Conservation (phyloP, 2,888 invertebrate species). For the Plebejus melissa region DNA sequence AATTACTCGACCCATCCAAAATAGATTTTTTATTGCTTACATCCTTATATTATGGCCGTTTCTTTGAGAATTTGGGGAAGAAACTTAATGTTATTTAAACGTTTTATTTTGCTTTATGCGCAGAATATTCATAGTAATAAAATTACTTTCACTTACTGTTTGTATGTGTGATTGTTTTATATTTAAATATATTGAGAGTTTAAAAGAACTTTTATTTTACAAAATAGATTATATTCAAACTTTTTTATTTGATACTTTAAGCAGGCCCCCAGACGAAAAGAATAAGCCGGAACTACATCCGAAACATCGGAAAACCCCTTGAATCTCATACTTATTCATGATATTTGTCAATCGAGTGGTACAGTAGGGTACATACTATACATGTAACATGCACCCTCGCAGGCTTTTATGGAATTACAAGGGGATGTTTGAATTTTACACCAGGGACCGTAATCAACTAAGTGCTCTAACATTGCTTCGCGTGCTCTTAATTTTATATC, state of each 20-base stretch:
- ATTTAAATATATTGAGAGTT: no score
- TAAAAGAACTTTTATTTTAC: no score
- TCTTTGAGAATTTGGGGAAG: background rate
- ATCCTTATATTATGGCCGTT: background rate
- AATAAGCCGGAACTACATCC: background rate
- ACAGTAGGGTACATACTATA: background rate
- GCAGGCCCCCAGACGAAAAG: no score
- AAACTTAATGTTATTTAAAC: background rate
- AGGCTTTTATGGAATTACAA: constrained; percentile 27
- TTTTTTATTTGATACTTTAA: no score
- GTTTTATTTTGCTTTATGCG: background rate
- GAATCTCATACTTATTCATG: constrained; percentile 16
- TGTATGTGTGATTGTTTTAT: no score
- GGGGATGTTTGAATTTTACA: constrained; percentile 18
- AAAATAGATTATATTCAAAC: no score
- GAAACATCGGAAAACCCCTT: background rate
- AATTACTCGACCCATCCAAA: background rate
- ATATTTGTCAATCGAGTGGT: constrained; percentile 7
- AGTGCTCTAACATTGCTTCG: constrained; percentile 11
- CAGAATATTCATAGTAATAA: no score
- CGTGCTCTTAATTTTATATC: background rate
- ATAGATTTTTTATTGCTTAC: background rate
- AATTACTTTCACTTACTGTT: background rate
- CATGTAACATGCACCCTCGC: constrained; percentile 23
- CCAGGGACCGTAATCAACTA: background rate